Evolutionary conservation across 2,113 vertebrate species (phyloP), one percentile per base, ranked within the genome.

Genomic region (Corythornis cristatus): DNA sequence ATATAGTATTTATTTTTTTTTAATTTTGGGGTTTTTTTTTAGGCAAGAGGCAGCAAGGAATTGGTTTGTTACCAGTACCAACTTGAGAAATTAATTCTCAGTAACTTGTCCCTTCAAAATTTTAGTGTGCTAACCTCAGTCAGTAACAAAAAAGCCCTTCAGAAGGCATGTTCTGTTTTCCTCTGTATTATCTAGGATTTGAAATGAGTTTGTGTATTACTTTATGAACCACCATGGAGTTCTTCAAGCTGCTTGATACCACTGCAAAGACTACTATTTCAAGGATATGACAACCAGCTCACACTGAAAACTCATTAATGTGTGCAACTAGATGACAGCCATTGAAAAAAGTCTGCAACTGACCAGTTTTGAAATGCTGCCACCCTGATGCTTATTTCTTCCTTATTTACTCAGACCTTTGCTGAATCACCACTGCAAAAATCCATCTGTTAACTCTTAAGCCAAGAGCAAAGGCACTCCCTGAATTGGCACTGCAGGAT

Each of bases 381-480:
- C 23, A 61, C 51, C 66, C 45, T 50, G 26, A 48, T 50, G 54
- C 76, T 72, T 62, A 68, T 92, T 95, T 92, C 71, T 87, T 87
- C 67, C 81, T 70, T 90, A 90, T 84, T 96, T 94, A 89, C 85
- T 93, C 71, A 70, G 64, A 40, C 54, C 84, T 89, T 48, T 94
- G 90, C 84, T 95, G 91, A 94, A 92, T 96, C 95, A 95, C 64
- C 37, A 45, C 51, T 35, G 15, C 79, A 64, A 84, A 93, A 96
- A 95, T 74, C 33, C 54, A 51, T 84, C 45, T 89, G 87, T 93
- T 96, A 92, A 87, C 92, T 90, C 78, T 80, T 86, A 94, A 80
- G 23, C 81, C 75, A 89, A 94, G 40, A 96, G 78, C 74, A 94
- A 93, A 92, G 93, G 87, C 95, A 91, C 91, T 95, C 96, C 90